Percentiles rank a stretch among this genome's conserved stretches.
Conservation (phyloP, 2,888 invertebrate genomes). For the Unio pictorum region DNA sequence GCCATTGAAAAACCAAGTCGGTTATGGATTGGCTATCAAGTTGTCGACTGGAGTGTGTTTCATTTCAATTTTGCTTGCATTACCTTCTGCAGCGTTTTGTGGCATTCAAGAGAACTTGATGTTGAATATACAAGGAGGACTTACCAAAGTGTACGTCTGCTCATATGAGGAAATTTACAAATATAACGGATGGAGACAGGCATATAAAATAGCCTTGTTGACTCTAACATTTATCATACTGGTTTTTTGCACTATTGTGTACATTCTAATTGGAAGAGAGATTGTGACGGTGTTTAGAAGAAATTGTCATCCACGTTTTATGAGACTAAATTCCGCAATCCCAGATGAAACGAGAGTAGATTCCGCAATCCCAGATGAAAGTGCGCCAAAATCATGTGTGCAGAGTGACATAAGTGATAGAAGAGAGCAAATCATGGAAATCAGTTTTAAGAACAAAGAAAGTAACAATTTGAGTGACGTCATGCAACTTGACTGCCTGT, state of each 20-base stretch:
- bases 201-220: constrained; percentile 22
- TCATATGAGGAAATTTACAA: constrained; percentile 17
- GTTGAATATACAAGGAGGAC: constrained; percentile 11
- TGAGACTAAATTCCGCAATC: too few relatives aligned
- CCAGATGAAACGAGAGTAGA: too few relatives aligned
- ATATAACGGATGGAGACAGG: constrained; percentile 8
- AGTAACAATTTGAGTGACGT: too few relatives aligned
- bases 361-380: too few relatives aligned
- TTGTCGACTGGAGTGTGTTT: constrained; percentile 8
- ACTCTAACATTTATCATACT: constrained; percentile 7
- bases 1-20: constrained; percentile 24
- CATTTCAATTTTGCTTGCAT: constrained; percentile 12
- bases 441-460: too few relatives aligned
- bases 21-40: constrained; percentile 14
- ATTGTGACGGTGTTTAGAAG: constrained; percentile 4
- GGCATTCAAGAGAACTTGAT: constrained; percentile 11
- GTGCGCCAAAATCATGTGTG: too few relatives aligned
- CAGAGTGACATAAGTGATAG: constrained; percentile 10
- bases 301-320: too few relatives aligned
- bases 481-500: too few relatives aligned
- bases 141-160: constrained; percentile 18
- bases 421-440: too few relatives aligned
- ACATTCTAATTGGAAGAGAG: constrained; percentile 19
- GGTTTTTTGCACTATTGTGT: constrained; percentile 20
- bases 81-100: constrained; percentile 22